These are phyloP conservation scores for Enteromius unitaeniatus DNA, from an alignment of 2,797 vertebrate genomes.

Conservation along the genomic window DNA sequence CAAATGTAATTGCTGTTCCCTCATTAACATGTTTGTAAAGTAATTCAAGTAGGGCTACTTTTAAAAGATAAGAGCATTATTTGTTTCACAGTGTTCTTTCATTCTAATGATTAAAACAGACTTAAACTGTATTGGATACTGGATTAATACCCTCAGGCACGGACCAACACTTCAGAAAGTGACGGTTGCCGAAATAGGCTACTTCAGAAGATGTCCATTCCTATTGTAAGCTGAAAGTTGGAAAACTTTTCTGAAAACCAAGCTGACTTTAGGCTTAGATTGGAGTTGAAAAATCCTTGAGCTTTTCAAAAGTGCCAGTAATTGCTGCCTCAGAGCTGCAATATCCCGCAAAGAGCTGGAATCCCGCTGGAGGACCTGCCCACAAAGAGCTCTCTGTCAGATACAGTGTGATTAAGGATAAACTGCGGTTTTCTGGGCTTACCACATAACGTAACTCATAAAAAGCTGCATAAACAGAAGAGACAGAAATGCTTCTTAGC, in stretches of 20 bases:
- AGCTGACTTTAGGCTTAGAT: slow-evolving; percentile 42
- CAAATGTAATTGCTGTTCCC: neutral
- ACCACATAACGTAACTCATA: slow-evolving; percentile 21
- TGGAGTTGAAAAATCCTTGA: slow-evolving; percentile 49
- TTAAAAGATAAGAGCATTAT: neutral
- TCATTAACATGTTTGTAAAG: neutral
- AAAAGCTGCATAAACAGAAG: slow-evolving; percentile 23
- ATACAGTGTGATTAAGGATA: slow-evolving; percentile 39
- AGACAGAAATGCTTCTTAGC: neutral
- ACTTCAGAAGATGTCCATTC: slow-evolving; percentile 25
- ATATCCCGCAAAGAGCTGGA: slow-evolving; percentile 31
- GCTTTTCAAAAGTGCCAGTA: slow-evolving; percentile 46
- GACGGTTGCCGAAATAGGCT: slow-evolving; percentile 37
- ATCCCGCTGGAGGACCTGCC: slow-evolving; percentile 35
- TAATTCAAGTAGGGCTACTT: neutral
- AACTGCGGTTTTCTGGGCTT: slow-evolving; percentile 23
- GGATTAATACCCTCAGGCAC: slow-evolving; percentile 15
- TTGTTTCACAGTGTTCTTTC: slow-evolving; percentile 15
- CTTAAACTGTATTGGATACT: slow-evolving; percentile 8
- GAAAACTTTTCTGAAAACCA: slow-evolving; percentile 44
- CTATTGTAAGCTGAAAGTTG: slow-evolving; percentile 4
- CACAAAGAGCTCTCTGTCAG: slow-evolving; percentile 43
- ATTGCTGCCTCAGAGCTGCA: slow-evolving; percentile 52
- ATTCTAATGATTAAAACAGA: slow-evolving; percentile 8
- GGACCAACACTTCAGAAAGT: slow-evolving; percentile 40